phyloP scores from a whole-genome alignment of 2,113 vertebrate genomes.

The Athene cunicularia region DNA sequence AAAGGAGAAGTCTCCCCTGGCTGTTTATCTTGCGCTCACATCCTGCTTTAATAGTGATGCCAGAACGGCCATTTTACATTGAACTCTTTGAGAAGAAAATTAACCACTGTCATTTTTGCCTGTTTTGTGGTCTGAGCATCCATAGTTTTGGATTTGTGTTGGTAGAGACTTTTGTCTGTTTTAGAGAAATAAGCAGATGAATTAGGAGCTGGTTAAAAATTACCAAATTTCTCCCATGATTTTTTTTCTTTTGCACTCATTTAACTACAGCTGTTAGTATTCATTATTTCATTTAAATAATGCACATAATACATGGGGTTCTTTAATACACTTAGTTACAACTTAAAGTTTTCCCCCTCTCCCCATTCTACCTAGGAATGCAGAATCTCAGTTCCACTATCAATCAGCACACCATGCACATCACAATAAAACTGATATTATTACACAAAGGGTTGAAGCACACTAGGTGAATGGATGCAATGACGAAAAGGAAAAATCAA shows the following conservation, averaged over 20 bases:
- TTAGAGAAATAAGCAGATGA: not conserved
- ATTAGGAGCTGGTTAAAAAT: not conserved
- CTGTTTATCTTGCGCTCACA: not conserved
- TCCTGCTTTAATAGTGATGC: not conserved
- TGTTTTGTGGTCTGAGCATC: not conserved
- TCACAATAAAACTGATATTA: not conserved
- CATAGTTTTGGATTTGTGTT: not conserved
- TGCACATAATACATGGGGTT: fast-evolving
- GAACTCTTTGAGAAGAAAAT: not conserved
- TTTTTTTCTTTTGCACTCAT: not conserved
- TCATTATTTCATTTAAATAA: not conserved
- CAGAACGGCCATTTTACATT: not conserved
- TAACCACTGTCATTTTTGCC: not conserved
- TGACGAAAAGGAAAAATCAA: not conserved
- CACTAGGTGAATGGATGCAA: not conserved
- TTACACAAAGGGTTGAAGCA: not conserved
- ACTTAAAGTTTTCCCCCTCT: not conserved
- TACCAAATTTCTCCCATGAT: not conserved
- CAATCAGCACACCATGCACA: not conserved
- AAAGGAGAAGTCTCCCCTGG: not conserved
- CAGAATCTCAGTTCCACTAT: not conserved
- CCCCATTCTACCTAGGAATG: not conserved
- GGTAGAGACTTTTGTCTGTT: not conserved
- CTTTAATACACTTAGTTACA: not conserved
- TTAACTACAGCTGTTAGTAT: not conserved